These are phyloP conservation scores for Synodontis membranacea DNA, from an alignment of 2,113 vertebrate genomes.

Conservation along the genomic window DNA sequence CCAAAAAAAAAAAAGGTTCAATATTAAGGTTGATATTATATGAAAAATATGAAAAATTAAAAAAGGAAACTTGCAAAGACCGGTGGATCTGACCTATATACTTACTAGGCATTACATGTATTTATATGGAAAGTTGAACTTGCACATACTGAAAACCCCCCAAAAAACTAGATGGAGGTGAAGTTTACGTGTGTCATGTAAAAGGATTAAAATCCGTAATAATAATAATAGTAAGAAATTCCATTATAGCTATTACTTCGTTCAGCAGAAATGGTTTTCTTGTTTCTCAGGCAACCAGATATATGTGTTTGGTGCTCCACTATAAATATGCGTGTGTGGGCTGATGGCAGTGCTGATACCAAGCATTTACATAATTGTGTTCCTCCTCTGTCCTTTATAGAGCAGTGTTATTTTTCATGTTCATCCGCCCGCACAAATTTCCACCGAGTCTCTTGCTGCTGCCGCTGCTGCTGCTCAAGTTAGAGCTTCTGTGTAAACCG, in stretches of 20 bases:
- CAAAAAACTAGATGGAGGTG: neutral
- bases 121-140: neutral
- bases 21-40: too few relatives aligned
- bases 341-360: slow-evolving; percentile 30
- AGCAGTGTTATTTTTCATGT: neutral
- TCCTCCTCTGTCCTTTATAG: slow-evolving; percentile 7
- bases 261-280: neutral
- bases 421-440: slow-evolving; percentile 15
- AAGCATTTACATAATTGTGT: slow-evolving; percentile 40
- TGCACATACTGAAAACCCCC: neutral
- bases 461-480: neutral
- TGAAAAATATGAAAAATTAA: too few relatives aligned
- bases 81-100: neutral
- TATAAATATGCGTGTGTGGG: slow-evolving; percentile 50
- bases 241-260: neutral
- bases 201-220: neutral
- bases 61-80: too few relatives aligned
- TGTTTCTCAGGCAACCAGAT: slow-evolving; percentile 52
- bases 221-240: too few relatives aligned
- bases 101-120: neutral
- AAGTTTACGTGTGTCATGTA: neutral
- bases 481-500: neutral
- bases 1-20: neutral
- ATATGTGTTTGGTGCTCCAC: slow-evolving; percentile 2
- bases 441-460: neutral